Conservation (phyloP, 2,113 vertebrate genomes). For the Hassar affinis region DNA sequence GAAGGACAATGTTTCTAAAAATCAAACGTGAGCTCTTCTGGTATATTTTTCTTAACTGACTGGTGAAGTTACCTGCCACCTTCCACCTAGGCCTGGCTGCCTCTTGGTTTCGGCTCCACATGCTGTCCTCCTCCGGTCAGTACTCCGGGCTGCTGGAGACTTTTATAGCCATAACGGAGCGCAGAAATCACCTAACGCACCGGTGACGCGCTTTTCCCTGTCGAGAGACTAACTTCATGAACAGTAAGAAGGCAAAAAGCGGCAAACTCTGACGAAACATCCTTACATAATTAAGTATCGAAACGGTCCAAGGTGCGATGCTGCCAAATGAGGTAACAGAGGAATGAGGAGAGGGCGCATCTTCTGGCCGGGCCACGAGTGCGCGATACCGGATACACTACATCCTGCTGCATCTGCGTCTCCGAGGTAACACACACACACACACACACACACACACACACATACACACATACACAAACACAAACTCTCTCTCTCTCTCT, state of each 20-base stretch:
- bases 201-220: not conserved
- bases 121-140: not conserved
- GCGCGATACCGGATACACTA: conserved; percentile 49
- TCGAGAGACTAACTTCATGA: not conserved
- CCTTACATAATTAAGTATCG: not conserved
- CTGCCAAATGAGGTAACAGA: conserved; percentile 10
- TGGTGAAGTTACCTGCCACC: conserved; percentile 37
- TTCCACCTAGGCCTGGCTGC: conserved; percentile 34
- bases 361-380: conserved; percentile 31
- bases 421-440: conserved; percentile 36
- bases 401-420: conserved; percentile 48
- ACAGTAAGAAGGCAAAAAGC: not conserved
- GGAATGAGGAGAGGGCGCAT: conserved; percentile 30
- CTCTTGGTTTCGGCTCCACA: conserved; percentile 29
- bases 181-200: not conserved
- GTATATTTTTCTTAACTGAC: too few species aligned
- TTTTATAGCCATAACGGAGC: not conserved
- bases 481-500: too few species aligned
- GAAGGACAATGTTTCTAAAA: not conserved
- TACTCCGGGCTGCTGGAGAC: conserved; percentile 1
- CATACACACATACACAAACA: too few species aligned
- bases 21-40: not conserved
- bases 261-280: conserved; percentile 17
- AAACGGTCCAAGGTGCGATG: not conserved
- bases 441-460: not conserved